phyloP scores from a whole-genome alignment of 1,140 invertebrate genomes.

The Drosophila azteca region DNA sequence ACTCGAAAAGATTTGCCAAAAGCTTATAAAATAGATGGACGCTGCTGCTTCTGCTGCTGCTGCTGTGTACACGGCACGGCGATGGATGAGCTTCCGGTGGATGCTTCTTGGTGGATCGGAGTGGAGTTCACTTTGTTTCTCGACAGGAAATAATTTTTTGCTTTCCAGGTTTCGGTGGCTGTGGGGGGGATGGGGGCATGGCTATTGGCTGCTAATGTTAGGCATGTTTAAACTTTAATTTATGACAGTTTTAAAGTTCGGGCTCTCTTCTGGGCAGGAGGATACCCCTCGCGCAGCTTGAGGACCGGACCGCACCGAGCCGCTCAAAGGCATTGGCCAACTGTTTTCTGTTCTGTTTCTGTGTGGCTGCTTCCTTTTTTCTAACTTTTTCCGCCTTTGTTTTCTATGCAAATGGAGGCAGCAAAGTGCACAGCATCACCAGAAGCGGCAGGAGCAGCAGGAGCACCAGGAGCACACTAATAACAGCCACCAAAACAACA shows the following conservation, averaged over 20 bases:
- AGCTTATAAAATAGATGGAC: conserved; percentile 77
- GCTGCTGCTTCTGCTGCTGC: background rate
- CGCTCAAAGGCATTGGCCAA: conserved; percentile 30
- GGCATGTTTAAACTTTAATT: conserved; percentile 46
- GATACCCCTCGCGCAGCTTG: no score
- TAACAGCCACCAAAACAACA: no score
- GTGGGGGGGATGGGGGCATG: no score
- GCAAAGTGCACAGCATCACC: conserved; percentile 25
- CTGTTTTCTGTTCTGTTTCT: conserved; percentile 20
- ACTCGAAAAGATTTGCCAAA: conserved; percentile 78
- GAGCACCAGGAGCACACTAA: background rate
- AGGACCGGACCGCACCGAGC: conserved; percentile 26
- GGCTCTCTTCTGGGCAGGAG: background rate
- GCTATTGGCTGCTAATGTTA: conserved; percentile 51
- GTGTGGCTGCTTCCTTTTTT: conserved; percentile 21
- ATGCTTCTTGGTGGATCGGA: conserved; percentile 3
- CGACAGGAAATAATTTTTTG: conserved; percentile 77
- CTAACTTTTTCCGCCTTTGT: conserved; percentile 61
- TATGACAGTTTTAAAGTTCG: conserved; percentile 54
- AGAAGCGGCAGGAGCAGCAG: background rate
- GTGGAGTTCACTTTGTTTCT: conserved; percentile 18
- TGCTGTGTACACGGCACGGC: conserved; percentile 37
- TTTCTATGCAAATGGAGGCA: conserved; percentile 44
- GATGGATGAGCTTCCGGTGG: conserved; percentile 74
- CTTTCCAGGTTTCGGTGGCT: conserved; percentile 30